Base-by-base conservation (phyloP, 2,797 vertebrate genomes). In the Denticeps clupeoides region DNA sequence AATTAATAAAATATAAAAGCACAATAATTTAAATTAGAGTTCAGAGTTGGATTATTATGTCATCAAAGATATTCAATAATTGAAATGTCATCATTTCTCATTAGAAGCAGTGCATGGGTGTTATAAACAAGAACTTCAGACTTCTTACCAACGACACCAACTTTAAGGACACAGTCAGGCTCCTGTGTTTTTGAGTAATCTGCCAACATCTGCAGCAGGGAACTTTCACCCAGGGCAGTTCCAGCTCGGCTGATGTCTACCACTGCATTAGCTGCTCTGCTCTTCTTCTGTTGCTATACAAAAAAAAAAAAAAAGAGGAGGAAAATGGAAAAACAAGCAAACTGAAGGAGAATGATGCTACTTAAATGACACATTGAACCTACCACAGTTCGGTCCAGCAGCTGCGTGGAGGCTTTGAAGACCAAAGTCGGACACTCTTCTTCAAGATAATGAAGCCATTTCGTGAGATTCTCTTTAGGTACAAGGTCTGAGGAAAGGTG, bases 141-240 rank as follows among this genome's bases (percentile, higher is more conserved):
- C 3, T 6, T 2, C 88, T 83, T 69, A 97, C 93, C 93, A 29
- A 95, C 81, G 4, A 99, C 44, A 0, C 89, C 93, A 56, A 97
- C 87, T 49, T 72, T 85, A 53, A 99, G 80, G 15, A 65, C 46
- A 52, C 63, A 72, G 26, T 73, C 71, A 0, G 3, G 32, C 35
- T 73, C 57, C 0, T 10, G 66, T 4, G 51, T 65, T 2, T 51
- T 65, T 44, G 73, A 72, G 0, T 83, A 67, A 13, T 59, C 55
- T 4, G 60, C 50, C 12, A 99, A 85, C 11, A 89, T 63, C 49
- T 86, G 83, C 49, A 81, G 50, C 51, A 97, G 83, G 51, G 72
- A 64, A 2, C 62, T 47, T 16, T 53, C 77, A 38, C 94, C 92
- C 15, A 79, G 73, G 55, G 84, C 82, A 5, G 63, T 24, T 3